Base-by-base conservation (phyloP, 2,113 vertebrate genomes). In the Eulacestoma nigropectus region DNA sequence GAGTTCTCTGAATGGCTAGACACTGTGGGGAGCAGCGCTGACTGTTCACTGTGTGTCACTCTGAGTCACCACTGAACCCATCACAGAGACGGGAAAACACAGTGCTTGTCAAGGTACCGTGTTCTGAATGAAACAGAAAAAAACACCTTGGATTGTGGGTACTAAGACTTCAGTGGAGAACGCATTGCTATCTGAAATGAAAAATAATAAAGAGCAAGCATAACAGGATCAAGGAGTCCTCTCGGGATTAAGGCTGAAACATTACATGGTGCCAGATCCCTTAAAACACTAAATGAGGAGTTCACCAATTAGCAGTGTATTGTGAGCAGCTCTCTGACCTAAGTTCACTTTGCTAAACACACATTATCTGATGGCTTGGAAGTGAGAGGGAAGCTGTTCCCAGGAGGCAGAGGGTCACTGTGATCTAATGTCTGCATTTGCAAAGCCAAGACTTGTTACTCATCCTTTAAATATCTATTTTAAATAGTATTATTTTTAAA, bases 341-440 rank as follows among this genome's bases (percentile, higher is more conserved):
- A 41, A 80, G 72, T 17, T 95, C 3, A 0, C 17, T 95, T 87
- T 81, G 88, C 47, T 89, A n/a, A 74, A 49, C 63, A 88, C 55
- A 74, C 35, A 44, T 91, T 94, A 68, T 93, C 85, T 80, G 83
- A 37, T 88, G 72, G 68, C 53, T 83, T 90, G 59, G 72, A 94
- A 93, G 82, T 27, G 55, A 91, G 84, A 93, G 59, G 64, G 33
- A 94, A 72, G 76, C 19, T 59, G 42, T 62, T 77, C 63, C 85
- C 50, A 86, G 64, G 64, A 94, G 83, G 39, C 84, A 86, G 72
- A 80, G 70, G 90, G 79, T 86, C 85, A 86, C 90, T 60, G 82
- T 97, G 95, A 96, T 93, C 87, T 94, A 96, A 97, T 75, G 92
- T 96, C 93, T 96, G 90, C 47, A 60, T 90, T 90, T 91, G 72